These are phyloP conservation scores for Benitochromis conjunctus DNA, from an alignment of 2,113 vertebrate genomes.

Conservation along the genomic window DNA sequence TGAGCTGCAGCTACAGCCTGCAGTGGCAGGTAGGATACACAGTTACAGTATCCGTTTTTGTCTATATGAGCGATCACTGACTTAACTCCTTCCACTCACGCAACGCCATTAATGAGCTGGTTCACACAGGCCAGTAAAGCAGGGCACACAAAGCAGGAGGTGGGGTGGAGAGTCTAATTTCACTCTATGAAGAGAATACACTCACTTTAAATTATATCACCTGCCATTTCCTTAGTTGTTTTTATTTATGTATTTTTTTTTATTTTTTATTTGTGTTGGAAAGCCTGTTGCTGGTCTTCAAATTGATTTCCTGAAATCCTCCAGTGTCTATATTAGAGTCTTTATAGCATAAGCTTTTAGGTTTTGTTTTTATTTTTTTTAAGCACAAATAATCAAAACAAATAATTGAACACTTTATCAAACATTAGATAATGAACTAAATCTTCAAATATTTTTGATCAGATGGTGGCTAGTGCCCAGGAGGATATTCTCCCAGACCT, in stretches of 20 bases:
- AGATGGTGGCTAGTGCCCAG: neutral
- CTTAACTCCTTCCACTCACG: neutral
- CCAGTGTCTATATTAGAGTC: neutral
- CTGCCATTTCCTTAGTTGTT: neutral
- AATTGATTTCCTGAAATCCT: neutral
- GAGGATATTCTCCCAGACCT: neutral
- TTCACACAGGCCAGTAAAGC: neutral
- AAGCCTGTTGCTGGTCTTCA: neutral
- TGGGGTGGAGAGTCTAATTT: neutral
- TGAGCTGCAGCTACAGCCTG: neutral
- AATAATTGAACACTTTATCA: neutral
- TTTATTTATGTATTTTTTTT: neutral
- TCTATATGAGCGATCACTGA: neutral
- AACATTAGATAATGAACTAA: neutral
- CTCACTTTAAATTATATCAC: neutral
- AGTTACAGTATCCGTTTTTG: neutral
- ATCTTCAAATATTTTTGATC: neutral
- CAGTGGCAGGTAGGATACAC: neutral
- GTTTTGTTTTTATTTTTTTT: neutral
- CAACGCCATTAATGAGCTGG: neutral
- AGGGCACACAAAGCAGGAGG: neutral
- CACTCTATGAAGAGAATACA: neutral
- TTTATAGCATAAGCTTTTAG: neutral
- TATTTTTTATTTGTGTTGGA: neutral
- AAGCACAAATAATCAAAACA: accelerated